Evolutionary conservation across 2,888 invertebrate genomes (phyloP), one percentile per base, ranked within the genome.

Genomic region (Linnaemya vulpina): DNA sequence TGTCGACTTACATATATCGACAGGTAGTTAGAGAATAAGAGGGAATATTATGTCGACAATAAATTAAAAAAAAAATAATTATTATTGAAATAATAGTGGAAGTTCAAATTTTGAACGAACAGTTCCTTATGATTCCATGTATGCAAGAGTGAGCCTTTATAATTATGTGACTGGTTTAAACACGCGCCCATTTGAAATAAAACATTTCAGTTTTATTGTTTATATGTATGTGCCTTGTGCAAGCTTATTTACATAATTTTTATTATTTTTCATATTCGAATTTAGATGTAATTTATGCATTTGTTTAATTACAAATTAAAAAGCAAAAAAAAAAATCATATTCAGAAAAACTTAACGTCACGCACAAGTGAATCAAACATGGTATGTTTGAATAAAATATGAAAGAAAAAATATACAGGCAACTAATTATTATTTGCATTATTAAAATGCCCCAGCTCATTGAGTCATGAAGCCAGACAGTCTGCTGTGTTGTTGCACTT

Each of bases 101-200:
- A n/a, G 20, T 63, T 22, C 22, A 22, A 15, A 63, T 46, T 9
- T 43, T 25, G 15, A 40, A 20, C 20, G 40, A n/a, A 58, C 58
- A 58, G 5, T n/a, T 13, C 5, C 3, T 43, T 15, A 5, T 51
- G 17, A 1, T n/a, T 49, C 13, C 15, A 5, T 13, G 11, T n/a
- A 17, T 8, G 20, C 5, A 20, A 17, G 10, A 38, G 3, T 10
- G 17, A 8, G 3, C 4, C n/a, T 40, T 62, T 7, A 40, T 58
- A 17, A n/a, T 8, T 68, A 62, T 65, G 46, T 58, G 65, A 65
- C 65, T 79, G 60, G 60, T 79, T 70, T 22, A 79, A 85, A 77
- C 74, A 77, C 81, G 81, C 58, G 81, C 78, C 70, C 74, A 65
- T 82, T 81, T 84, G 58, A 82, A 82, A 63, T 82, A 70, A 85